phyloP scores from a whole-genome alignment of 2,797 vertebrate species.

The Falco columbarius region DNA sequence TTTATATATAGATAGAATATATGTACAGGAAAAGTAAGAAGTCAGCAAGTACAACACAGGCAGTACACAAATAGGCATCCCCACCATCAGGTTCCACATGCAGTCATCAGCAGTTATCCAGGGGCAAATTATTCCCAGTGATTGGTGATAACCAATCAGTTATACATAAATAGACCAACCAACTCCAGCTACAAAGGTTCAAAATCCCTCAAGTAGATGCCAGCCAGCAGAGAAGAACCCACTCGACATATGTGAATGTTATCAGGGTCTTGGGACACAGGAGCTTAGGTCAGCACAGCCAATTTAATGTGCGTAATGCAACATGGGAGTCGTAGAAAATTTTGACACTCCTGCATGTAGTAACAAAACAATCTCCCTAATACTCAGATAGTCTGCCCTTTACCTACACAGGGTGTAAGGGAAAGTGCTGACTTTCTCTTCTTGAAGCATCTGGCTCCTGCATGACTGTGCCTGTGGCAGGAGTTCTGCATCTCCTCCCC shows the following conservation, averaged over 20 bases:
- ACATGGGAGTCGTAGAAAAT: neutral
- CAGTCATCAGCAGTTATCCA: neutral
- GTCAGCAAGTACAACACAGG: neutral
- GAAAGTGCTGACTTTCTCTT: neutral
- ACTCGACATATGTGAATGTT: rapidly evolving
- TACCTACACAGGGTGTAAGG: neutral
- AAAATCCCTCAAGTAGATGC: neutral
- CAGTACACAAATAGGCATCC: neutral
- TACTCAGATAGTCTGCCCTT: neutral
- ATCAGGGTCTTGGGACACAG: neutral
- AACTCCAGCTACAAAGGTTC: neutral
- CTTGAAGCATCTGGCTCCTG: neutral
- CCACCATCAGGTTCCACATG: neutral
- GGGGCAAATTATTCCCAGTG: neutral
- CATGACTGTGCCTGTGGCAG: rapidly evolving
- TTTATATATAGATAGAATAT: neutral
- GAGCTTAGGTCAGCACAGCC: neutral
- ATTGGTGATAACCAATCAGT: neutral
- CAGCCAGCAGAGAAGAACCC: neutral
- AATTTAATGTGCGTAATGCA: neutral
- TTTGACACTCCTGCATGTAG: rapidly evolving
- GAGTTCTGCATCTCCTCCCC: neutral
- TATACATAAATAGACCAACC: neutral
- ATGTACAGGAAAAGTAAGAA: neutral
- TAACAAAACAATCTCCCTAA: neutral